Evolutionary conservation across 1,140 invertebrate genomes (phyloP).

Genomic region (Oryzaephilus surinamensis): DNA sequence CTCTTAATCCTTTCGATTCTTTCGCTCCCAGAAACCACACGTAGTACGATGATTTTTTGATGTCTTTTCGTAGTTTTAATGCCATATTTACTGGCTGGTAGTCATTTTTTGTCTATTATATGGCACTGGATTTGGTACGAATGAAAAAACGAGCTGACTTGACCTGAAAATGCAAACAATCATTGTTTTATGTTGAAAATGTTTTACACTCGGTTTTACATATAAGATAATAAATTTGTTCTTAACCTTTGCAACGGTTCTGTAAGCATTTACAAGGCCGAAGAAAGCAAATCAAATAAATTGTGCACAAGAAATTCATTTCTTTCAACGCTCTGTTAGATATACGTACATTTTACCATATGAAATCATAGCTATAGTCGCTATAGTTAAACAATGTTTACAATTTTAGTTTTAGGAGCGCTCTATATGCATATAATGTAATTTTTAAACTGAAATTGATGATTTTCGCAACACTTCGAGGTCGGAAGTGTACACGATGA

Average conservation of each 20-base stretch:
- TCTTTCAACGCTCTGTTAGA: too few relatives aligned
- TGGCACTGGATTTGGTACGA: constrained; percentile 8
- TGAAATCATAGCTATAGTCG: too few relatives aligned
- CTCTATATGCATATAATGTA: too few relatives aligned
- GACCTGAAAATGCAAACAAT: neutral
- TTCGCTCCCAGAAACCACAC: constrained; percentile 96
- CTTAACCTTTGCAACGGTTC: neutral
- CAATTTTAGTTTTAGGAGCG: too few relatives aligned
- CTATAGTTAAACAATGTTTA: too few relatives aligned
- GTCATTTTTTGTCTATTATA: neutral
- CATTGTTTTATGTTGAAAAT: neutral
- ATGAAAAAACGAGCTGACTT: neutral
- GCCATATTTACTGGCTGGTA: constrained; percentile 39
- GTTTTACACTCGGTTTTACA: neutral
- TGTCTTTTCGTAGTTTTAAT: constrained; percentile 66
- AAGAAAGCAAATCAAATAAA: too few relatives aligned
- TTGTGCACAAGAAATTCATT: too few relatives aligned
- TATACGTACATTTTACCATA: too few relatives aligned
- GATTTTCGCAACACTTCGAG: too few relatives aligned
- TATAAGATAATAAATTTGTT: neutral
- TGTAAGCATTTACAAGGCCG: too few relatives aligned
- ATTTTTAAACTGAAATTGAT: too few relatives aligned
- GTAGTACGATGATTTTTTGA: constrained; percentile 94
- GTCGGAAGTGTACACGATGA: too few relatives aligned
- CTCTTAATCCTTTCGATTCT: constrained; percentile 81